A percentile compares a stretch with the other conserved stretches of the same genome.
These are phyloP conservation scores for Hemitrygon akajei DNA, from an alignment of 2,797 vertebrate species.

Conservation along the genomic window DNA sequence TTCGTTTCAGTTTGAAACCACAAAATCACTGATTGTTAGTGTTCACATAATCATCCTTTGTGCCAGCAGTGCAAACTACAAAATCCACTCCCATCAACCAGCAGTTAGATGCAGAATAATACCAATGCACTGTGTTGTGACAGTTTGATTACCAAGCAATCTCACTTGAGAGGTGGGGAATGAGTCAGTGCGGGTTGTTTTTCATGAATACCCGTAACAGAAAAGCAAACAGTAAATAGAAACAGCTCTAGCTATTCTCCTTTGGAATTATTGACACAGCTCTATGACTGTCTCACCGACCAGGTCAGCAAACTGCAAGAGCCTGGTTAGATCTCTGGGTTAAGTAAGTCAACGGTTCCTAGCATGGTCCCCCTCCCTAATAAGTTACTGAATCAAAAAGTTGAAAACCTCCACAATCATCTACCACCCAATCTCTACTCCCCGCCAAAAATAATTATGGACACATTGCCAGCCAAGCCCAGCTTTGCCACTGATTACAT, in stretches of 20 bases:
- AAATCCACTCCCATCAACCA: neutral
- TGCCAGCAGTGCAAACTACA: neutral
- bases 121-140: neutral
- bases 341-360: too few species aligned
- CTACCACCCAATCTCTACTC: too few species aligned
- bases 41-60: neutral
- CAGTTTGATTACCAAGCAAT: neutral
- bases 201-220: neutral
- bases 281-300: too few species aligned
- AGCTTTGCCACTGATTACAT: too few species aligned
- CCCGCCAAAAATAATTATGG: too few species aligned
- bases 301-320: neutral
- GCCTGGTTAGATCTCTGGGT: neutral
- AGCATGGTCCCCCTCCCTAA: too few species aligned
- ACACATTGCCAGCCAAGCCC: too few species aligned
- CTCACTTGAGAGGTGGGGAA: neutral
- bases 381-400: too few species aligned
- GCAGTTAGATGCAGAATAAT: neutral
- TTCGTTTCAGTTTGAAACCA: neutral
- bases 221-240: neutral
- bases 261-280: too few species aligned
- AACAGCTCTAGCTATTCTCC: neutral
- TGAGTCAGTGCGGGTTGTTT: too few species aligned
- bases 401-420: too few species aligned
- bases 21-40: neutral